Conservation (phyloP, 1,140 invertebrate species). For the Eufriesea mexicana region DNA sequence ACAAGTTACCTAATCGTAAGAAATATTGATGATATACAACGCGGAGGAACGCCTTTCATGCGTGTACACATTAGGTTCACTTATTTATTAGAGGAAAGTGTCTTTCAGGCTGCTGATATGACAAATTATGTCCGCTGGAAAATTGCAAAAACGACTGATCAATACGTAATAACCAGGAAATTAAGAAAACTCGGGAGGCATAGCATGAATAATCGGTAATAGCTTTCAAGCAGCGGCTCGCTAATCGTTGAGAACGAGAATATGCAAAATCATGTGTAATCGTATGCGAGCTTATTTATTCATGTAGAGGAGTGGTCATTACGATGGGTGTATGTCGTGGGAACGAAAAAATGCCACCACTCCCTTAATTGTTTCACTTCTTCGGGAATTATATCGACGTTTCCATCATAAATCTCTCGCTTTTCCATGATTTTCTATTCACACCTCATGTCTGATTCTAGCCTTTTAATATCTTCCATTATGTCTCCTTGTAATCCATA, state of each 20-base stretch:
- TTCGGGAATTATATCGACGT: not conserved
- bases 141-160: slow-evolving; percentile 20
- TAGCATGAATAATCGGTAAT: slow-evolving; percentile 40
- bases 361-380: slow-evolving; percentile 27
- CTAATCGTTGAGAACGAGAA: slow-evolving; percentile 44
- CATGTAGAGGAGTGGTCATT: slow-evolving; percentile 21
- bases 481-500: no score
- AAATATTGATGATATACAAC: not conserved
- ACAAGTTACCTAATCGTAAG: not conserved
- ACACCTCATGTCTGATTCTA: no score
- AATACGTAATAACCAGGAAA: slow-evolving; percentile 26
- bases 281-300: slow-evolving; percentile 27
- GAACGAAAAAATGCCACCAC: slow-evolving; percentile 15
- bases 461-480: no score
- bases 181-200: slow-evolving; percentile 22
- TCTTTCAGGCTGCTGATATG: not conserved
- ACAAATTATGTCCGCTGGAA: not conserved
- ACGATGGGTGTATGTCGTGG: slow-evolving; percentile 21
- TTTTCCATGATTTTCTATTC: no score
- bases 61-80: not conserved
- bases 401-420: slow-evolving; percentile 6
- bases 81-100: not conserved
- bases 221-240: not conserved
- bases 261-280: slow-evolving; percentile 46
- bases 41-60: not conserved